Conservation (phyloP, 2,888 invertebrate species). For the Apomyelois bistriatella region DNA sequence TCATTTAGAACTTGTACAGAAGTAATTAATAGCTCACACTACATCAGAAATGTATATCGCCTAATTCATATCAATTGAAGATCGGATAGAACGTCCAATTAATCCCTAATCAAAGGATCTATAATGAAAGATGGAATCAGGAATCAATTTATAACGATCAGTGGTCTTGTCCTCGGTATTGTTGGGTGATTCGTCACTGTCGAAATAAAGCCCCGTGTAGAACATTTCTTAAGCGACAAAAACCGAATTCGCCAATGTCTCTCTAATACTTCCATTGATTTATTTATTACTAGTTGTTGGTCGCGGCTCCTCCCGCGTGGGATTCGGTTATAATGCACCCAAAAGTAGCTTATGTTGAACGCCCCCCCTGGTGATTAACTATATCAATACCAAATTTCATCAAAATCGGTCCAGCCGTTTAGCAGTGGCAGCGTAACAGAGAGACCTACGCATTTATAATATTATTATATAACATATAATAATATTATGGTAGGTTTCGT, state of each 20-base stretch:
- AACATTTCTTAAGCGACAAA: slow-evolving; percentile 59
- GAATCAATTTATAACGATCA: slow-evolving; percentile 35
- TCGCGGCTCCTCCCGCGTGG: too few relatives aligned
- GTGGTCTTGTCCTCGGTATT: slow-evolving; percentile 37
- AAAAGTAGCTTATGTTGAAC: too few relatives aligned
- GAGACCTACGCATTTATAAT: too few relatives aligned
- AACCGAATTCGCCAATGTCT: slow-evolving; percentile 23
- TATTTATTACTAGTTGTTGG: too few relatives aligned
- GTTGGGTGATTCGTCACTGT: slow-evolving; percentile 66
- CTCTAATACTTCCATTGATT: slow-evolving; percentile 14
- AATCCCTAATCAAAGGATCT: slow-evolving; percentile 22
- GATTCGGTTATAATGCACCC: too few relatives aligned
- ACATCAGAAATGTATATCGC: neutral
- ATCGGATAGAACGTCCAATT: slow-evolving; percentile 11
- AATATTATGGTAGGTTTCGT: too few relatives aligned
- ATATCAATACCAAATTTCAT: too few relatives aligned
- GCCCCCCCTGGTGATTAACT: too few relatives aligned
- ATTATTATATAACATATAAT: too few relatives aligned
- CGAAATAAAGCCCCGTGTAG: slow-evolving; percentile 63
- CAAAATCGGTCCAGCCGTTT: too few relatives aligned
- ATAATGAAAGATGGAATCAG: slow-evolving; percentile 33
- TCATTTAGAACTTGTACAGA: too few relatives aligned
- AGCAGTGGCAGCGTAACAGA: too few relatives aligned
- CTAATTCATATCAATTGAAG: slow-evolving; percentile 6
- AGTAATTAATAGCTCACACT: neutral